Percentiles rank a stretch among this genome's conserved stretches.
Conservation (phyloP, 2,113 vertebrate genomes). For the Phalacrocorax aristotelis region DNA sequence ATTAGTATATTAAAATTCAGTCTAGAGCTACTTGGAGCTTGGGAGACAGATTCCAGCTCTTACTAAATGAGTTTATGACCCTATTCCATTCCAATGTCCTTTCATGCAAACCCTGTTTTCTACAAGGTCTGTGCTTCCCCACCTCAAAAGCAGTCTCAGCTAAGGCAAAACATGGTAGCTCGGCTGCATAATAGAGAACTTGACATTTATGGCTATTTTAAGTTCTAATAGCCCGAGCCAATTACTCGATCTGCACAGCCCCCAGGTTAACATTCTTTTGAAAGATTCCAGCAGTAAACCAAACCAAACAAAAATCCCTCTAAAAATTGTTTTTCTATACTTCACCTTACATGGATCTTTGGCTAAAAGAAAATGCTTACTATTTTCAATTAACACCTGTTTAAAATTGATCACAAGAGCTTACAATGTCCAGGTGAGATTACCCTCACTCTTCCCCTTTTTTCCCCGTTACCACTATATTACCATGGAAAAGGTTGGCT, state of each 20-base stretch:
- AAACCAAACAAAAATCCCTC: background rate
- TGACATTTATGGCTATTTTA: background rate
- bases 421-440: background rate
- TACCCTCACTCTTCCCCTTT: background rate
- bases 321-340: background rate
- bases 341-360: background rate
- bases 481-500: background rate
- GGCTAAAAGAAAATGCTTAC: background rate
- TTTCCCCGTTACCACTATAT: background rate
- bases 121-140: background rate
- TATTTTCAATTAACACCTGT: background rate
- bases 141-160: background rate
- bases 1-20: background rate
- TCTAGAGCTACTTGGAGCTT: background rate
- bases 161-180: background rate
- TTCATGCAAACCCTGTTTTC: background rate
- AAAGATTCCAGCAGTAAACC: background rate
- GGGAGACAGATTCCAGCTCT: background rate
- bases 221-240: background rate
- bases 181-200: background rate
- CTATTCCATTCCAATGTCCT: no score
- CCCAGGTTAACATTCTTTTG: background rate
- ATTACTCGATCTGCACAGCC: background rate
- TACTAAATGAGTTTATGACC: background rate
- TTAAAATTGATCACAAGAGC: background rate